phyloP scores from a whole-genome alignment of 2,797 vertebrate genomes.

The Myripristis murdjan region DNA sequence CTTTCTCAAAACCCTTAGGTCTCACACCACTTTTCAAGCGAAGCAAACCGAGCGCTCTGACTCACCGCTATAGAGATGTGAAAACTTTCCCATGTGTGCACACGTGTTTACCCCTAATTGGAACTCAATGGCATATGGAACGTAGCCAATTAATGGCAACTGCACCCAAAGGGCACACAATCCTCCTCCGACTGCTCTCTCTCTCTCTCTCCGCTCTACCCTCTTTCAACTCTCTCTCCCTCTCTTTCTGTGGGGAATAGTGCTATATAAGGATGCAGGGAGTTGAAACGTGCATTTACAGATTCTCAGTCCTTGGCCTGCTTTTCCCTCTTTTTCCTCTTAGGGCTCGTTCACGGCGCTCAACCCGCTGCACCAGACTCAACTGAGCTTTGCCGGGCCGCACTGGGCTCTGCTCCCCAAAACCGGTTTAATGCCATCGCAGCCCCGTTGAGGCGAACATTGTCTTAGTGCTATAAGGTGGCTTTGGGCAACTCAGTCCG shows the following conservation, averaged over 20 bases:
- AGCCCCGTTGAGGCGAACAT: slow-evolving; percentile 27
- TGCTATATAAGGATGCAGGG: slow-evolving; percentile 79
- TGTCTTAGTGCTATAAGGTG: slow-evolving; percentile 34
- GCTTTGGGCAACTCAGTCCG: slow-evolving; percentile 43
- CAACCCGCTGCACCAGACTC: slow-evolving; percentile 65
- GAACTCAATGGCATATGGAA: slow-evolving; percentile 65
- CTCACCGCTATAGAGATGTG: slow-evolving; percentile 53
- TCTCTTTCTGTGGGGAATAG: slow-evolving; percentile 61
- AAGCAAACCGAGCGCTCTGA: slow-evolving; percentile 52
- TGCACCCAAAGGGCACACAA: slow-evolving; percentile 66
- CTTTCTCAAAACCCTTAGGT: slow-evolving; percentile 39
- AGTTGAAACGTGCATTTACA: slow-evolving; percentile 79
- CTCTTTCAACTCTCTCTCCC: slow-evolving; percentile 4
- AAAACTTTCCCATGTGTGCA: slow-evolving; percentile 66
- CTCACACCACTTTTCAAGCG: slow-evolving; percentile 35
- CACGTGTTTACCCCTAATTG: slow-evolving; percentile 73
- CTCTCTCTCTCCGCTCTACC: slow-evolving; percentile 31
- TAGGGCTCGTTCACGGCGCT: slow-evolving; percentile 56
- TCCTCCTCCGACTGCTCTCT: slow-evolving; percentile 41
- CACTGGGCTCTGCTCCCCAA: slow-evolving; percentile 28
- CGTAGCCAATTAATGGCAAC: slow-evolving; percentile 75
- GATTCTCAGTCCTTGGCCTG: slow-evolving; percentile 81
- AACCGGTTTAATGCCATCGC: slow-evolving; percentile 26
- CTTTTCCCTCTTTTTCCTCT: slow-evolving; percentile 68
- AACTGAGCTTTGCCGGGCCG: slow-evolving; percentile 1